phyloP scores from a whole-genome alignment of 2,113 vertebrate genomes.

The Bucco capensis region DNA sequence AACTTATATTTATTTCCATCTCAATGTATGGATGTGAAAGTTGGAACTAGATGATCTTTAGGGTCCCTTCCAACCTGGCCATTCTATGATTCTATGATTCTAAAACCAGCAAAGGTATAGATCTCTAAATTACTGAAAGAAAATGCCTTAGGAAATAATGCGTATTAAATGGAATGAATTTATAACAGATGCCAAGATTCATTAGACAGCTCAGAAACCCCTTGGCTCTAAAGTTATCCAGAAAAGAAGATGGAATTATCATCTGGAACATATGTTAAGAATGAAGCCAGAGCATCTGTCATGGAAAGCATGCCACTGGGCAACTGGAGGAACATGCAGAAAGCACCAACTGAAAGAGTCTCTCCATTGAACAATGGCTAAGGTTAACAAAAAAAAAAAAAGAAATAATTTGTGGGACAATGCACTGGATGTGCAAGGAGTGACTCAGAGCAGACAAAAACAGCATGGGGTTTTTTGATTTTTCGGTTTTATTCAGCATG shows the following conservation, averaged over 20 bases:
- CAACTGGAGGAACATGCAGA: conserved; percentile 46
- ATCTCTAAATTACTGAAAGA: conserved; percentile 55
- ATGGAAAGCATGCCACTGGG: conserved; percentile 64
- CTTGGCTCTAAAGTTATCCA: conserved; percentile 66
- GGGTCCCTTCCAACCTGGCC: no score
- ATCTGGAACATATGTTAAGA: conserved; percentile 69
- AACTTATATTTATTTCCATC: conserved; percentile 39
- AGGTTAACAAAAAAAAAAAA: not conserved
- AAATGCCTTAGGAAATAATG: conserved; percentile 57
- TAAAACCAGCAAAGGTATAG: conserved; percentile 52
- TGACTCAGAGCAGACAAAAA: not conserved
- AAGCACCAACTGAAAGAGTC: conserved; percentile 30
- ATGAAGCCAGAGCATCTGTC: conserved; percentile 67
- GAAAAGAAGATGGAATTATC: conserved; percentile 69
- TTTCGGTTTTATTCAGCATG: not conserved
- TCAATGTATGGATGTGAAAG: conserved; percentile 55
- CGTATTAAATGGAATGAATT: conserved; percentile 66
- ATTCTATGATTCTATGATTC: no score
- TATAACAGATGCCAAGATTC: conserved; percentile 67
- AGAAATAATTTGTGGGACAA: not conserved
- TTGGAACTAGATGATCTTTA: no score
- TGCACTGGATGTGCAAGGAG: accelerated
- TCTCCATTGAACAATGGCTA: not conserved
- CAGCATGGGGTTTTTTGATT: not conserved
- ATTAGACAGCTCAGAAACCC: conserved; percentile 65